Conservation (phyloP, 2,113 vertebrate species). For the Nestor notabilis region DNA sequence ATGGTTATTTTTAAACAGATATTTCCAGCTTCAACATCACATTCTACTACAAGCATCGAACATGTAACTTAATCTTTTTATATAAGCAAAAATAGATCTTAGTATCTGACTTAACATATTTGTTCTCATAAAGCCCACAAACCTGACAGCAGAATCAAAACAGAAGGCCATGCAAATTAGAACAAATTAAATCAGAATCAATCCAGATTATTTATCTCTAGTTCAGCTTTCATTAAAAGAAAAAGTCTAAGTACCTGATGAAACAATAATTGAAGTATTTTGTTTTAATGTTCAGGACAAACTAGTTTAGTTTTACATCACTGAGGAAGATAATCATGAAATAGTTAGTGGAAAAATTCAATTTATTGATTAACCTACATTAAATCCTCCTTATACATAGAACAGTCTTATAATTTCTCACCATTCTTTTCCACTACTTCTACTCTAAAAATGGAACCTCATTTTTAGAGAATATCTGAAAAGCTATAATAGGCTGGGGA, state of each 20-base stretch:
- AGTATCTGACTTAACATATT: neutral
- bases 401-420: neutral
- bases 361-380: neutral
- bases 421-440: neutral
- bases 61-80: conserved; percentile 9
- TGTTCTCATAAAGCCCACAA: conserved; percentile 30
- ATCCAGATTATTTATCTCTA: conserved; percentile 1
- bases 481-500: neutral
- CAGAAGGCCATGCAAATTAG: neutral
- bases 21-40: neutral
- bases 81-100: conserved; percentile 15
- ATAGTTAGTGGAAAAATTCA: neutral
- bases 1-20: neutral
- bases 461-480: neutral
- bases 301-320: neutral
- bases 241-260: neutral
- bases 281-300: conserved; percentile 5
- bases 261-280: neutral
- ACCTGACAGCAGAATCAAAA: conserved; percentile 37
- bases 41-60: neutral
- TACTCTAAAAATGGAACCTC: neutral
- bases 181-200: conserved; percentile 29
- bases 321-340: neutral
- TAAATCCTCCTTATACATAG: neutral
- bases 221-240: conserved; percentile 9